Evolutionary conservation across 2,797 vertebrate genomes (phyloP).

Genomic region (Sebastes steindachneri): DNA sequence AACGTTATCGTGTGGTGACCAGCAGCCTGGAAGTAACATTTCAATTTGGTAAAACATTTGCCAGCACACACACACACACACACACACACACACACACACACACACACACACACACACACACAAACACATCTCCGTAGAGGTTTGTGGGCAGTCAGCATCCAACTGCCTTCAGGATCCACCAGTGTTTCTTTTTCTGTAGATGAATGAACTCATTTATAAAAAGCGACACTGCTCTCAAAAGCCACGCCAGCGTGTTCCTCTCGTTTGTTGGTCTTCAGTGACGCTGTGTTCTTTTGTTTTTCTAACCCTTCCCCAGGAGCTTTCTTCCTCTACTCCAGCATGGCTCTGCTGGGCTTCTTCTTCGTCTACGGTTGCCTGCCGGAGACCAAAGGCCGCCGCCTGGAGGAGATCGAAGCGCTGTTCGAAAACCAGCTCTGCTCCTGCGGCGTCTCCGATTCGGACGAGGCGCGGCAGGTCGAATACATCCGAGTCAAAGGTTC

Average conservation of each 20-base stretch:
- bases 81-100: too few species aligned
- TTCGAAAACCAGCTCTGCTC: conserved; percentile 95
- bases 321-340: conserved; percentile 94
- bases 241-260: background rate
- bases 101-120: background rate
- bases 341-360: conserved; percentile 90
- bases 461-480: conserved; percentile 96
- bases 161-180: background rate
- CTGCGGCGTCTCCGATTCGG: conserved; percentile 92
- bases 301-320: conserved; percentile 82
- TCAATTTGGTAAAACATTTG: conserved; percentile 3
- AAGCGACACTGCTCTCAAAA: background rate
- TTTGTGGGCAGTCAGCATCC: background rate
- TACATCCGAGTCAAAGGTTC: conserved; percentile 99
- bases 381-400: conserved; percentile 94
- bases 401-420: conserved; percentile 97
- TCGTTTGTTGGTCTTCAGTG: background rate
- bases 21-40: conserved; percentile 1
- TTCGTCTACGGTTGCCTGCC: conserved; percentile 97
- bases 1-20: background rate
- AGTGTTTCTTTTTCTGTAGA: background rate
- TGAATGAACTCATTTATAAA: background rate
- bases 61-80: background rate
- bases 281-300: conserved; percentile 6
- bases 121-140: background rate